Base-by-base conservation (phyloP, 2,888 invertebrate species). In the Gasteruption jaculator region DNA sequence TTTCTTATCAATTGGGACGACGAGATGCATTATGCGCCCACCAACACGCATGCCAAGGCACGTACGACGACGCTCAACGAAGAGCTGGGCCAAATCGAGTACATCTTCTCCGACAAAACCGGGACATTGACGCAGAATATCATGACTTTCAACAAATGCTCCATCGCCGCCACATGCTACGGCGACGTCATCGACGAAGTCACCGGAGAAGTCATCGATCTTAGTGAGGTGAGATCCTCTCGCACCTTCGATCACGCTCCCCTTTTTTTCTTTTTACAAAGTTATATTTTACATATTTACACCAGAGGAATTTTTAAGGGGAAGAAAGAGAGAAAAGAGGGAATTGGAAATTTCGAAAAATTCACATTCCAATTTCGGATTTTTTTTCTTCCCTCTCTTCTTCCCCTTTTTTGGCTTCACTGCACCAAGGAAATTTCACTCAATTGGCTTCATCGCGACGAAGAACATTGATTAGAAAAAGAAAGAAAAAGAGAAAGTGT, bases 141-240 rank as follows among this genome's bases (percentile, higher is more conserved):
- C 58, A 99, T 99, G 99, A 92, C 95, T 41, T 99, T 99, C 74
- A 97, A 97, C 74, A 97, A 97, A 75, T 96, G 96, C 72, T 92
- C 96, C 49, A 93, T 99, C 56, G 88, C 85, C 53, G 95, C 92
- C 5, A 81, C 83, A 54, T 81, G 86, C 42, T 99, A 93, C 72
- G 99, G 99, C 14, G 95, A 97, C 71, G 77, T 91, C 42, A 76
- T 90, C 43, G 93, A 95, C 73, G 82, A 86, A 52, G 77, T 78
- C 58, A 91, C 91, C 33, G 93, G 93, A 26, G 91, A 93, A 73
- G 77, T 87, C 39, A 75, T 92, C 49, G 93, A 93, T 68, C 79
- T 91, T 32, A 85, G 81, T 36, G 91, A 92, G 75, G 90, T 89
- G 76, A 75, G 79, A 72, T 24, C 24, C 31, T 20, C 3, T 20